Evolutionary conservation across 2,113 vertebrate genomes (phyloP).

Genomic region (Antechinus stuartii): DNA sequence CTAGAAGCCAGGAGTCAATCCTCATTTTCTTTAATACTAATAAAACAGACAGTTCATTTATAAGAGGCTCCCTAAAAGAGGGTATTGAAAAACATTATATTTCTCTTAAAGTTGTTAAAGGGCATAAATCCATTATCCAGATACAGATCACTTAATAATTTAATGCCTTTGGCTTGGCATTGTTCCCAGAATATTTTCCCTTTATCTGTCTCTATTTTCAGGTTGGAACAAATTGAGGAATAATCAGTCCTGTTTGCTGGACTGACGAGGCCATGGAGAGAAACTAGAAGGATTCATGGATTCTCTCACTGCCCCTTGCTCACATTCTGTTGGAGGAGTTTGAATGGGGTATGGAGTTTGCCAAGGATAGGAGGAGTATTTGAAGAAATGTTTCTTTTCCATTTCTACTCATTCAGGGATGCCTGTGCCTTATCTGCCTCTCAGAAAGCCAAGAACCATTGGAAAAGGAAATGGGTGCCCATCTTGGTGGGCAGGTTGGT

Average conservation of each 20-base stretch:
- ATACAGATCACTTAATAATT: slow-evolving; percentile 84
- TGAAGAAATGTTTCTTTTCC: neutral
- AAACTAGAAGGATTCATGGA: neutral
- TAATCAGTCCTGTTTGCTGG: slow-evolving; percentile 54
- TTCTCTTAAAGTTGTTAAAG: slow-evolving; percentile 83
- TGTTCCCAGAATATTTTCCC: slow-evolving; percentile 83
- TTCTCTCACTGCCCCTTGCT: fast-evolving
- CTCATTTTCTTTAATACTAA: slow-evolving; percentile 79
- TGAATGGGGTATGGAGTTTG: fast-evolving
- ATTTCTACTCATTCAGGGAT: neutral
- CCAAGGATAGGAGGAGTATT: neutral
- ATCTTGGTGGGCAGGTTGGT: slow-evolving; percentile 24
- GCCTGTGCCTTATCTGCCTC: neutral
- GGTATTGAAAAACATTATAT: slow-evolving; percentile 69
- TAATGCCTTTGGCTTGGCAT: slow-evolving; percentile 83
- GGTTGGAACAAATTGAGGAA: slow-evolving; percentile 80
- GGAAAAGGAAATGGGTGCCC: neutral
- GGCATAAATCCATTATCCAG: slow-evolving; percentile 83
- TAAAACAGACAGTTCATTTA: slow-evolving; percentile 78
- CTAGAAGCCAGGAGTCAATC: slow-evolving; percentile 63
- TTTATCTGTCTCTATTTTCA: slow-evolving; percentile 86
- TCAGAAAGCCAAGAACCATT: neutral
- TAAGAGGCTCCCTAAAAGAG: slow-evolving; percentile 77
- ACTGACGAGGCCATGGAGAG: slow-evolving; percentile 34
- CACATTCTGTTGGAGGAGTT: fast-evolving